Percentiles rank a stretch among this genome's conserved stretches.
These are phyloP conservation scores for Stichopus horrens DNA, from an alignment of 53 echinoderm and acorn worm genomes.

Conservation along the genomic window DNA sequence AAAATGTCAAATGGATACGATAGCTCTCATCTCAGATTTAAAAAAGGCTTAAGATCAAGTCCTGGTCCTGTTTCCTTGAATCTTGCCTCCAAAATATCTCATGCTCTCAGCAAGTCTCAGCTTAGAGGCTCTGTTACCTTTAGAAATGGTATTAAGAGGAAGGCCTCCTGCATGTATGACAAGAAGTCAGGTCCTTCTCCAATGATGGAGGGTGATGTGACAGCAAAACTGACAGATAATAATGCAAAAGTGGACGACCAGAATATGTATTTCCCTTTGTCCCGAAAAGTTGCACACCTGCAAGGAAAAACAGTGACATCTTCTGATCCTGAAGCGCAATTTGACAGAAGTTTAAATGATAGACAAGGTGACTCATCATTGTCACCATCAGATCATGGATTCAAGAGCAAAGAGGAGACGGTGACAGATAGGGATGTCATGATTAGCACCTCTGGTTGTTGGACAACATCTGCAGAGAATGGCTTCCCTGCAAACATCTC, in stretches of 20 bases:
- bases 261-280: background rate
- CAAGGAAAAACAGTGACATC: background rate
- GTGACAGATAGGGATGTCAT: background rate
- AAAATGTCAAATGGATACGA: background rate
- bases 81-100: conserved; percentile 14
- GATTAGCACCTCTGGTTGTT: background rate
- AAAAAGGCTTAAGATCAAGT: conserved; percentile 12
- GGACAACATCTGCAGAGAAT: background rate
- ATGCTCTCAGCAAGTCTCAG: conserved; percentile 4
- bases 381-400: background rate
- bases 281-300: background rate
- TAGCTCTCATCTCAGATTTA: conserved; percentile 34
- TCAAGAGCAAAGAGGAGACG: background rate
- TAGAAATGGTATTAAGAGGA: background rate
- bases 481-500: too few species aligned
- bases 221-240: background rate
- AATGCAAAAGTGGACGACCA: background rate
- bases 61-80: background rate
- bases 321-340: background rate
- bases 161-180: background rate
- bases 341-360: background rate
- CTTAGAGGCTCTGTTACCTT: background rate
- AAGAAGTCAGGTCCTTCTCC: conserved; percentile 11
- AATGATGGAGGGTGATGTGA: background rate
- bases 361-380: background rate